A percentile compares a stretch with the other conserved stretches of the same genome.
These are phyloP conservation scores for Rhinichthys klamathensis DNA, from an alignment of 2,113 vertebrate genomes.

Conservation along the genomic window DNA sequence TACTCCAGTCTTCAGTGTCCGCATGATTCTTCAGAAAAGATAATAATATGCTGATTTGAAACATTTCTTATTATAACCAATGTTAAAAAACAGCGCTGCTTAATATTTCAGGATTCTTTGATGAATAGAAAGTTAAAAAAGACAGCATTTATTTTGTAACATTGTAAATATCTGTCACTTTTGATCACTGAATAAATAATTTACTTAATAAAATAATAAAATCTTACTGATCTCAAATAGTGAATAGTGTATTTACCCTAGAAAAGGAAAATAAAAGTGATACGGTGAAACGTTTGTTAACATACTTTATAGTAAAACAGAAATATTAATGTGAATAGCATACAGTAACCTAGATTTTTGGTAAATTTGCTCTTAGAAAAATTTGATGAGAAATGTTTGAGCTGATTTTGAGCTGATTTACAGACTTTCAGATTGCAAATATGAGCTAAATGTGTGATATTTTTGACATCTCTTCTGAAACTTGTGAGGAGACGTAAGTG, in stretches of 20 bases:
- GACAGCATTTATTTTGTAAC: neutral
- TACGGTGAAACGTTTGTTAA: neutral
- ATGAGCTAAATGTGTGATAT: too few species aligned
- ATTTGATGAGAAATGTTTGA: neutral
- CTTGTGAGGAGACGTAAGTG: neutral
- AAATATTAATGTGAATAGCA: neutral
- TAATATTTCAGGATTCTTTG: too few species aligned
- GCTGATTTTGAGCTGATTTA: neutral
- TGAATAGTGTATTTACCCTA: neutral
- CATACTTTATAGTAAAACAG: neutral
- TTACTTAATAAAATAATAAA: neutral
- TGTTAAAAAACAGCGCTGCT: too few species aligned
- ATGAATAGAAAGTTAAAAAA: too few species aligned
- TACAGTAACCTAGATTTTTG: neutral
- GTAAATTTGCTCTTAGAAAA: neutral
- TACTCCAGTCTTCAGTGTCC: too few species aligned
- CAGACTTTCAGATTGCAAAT: too few species aligned
- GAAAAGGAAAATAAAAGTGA: neutral
- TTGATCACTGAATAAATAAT: neutral
- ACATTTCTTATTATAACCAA: too few species aligned
- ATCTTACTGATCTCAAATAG: neutral
- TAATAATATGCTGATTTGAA: too few species aligned
- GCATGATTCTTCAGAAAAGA: too few species aligned
- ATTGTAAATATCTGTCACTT: neutral
- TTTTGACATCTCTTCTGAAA: neutral